Evolutionary conservation across 1,140 invertebrate genomes (phyloP), one percentile per base, ranked within the genome.

Genomic region (Parasteatoda tepidariorum): DNA sequence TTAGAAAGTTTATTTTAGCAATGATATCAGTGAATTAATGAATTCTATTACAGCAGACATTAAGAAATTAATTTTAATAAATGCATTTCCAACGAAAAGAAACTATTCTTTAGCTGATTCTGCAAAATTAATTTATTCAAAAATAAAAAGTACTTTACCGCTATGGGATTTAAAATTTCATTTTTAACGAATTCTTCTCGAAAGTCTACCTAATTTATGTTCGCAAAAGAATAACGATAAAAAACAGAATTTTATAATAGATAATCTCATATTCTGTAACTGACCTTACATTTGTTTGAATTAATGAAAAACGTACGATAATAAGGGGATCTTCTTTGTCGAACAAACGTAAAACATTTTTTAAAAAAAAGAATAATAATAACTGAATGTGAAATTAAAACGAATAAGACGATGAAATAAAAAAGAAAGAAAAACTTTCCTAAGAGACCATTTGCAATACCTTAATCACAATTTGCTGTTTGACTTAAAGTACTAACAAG

Each of bases 391-490:
- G 5, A 13, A 6, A 41, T 6, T 9, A 2, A 48, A 18, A 13
- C 38, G 38, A 48, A 13, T 48, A 48, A 48, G 9, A 48, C 9
- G 38, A 48, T 48, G 18, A 48, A 48, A 48, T 48, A 48, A 13
- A 48, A 48, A 41, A 41, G 4, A 48, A 48, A 18, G 38, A 48
- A 48, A 48, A 48, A 18, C 18, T 48, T 48, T 48, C 38, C 38
- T 18, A 13, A 48, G 38, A 48, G 38, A 48, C 38, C 38, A 48
- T 48, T 18, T 22, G 57, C 18, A 59, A 22, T 59, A n/a, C 24
- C 57, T n/a, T 59, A 59, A 59, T 59, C 57, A 59, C 57, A 26
- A 59, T 59, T 59, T 59, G 24, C 9, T 59, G 57, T 59, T n/a
- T 9, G 57, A 59, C 11, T 59, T 59, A n/a, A 59, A 15, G 24